Percentiles rank a stretch among this genome's conserved stretches.
Evolutionary conservation across 2,797 vertebrate species (phyloP).

Genomic region (Amblyraja radiata): DNA sequence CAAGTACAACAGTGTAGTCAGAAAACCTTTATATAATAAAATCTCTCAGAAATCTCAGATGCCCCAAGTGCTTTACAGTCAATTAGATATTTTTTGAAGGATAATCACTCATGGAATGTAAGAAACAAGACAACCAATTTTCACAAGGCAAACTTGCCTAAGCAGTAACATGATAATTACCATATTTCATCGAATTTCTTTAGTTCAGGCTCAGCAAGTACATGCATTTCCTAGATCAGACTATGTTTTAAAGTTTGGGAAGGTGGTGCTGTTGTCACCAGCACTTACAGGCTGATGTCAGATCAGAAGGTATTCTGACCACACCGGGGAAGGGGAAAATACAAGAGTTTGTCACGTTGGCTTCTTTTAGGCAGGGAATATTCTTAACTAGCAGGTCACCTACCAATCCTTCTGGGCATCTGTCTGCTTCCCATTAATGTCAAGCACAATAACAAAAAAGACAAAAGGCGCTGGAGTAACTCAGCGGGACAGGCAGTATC

Average conservation of each 20-base stretch:
- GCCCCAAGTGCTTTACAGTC: neutral
- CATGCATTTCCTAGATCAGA: neutral
- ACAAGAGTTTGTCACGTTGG: neutral
- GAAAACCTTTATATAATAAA: neutral
- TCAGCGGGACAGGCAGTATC: too few species aligned
- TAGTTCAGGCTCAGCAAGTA: neutral
- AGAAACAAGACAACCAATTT: neutral
- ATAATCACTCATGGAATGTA: neutral
- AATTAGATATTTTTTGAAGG: neutral
- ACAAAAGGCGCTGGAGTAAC: too few species aligned
- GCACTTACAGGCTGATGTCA: neutral
- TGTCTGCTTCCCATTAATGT: neutral
- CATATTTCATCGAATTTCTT: neutral
- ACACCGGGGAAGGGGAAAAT: neutral
- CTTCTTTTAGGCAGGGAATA: neutral
- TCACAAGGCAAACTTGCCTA: neutral
- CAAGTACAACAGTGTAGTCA: neutral
- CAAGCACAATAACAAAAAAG: neutral
- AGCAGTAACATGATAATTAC: neutral
- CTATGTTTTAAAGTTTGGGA: neutral
- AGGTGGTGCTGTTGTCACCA: neutral
- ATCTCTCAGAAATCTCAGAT: neutral
- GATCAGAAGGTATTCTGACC: too few species aligned
- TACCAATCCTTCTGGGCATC: neutral
- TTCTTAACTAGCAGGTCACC: neutral